Evolutionary conservation across 2,888 invertebrate genomes (phyloP), one percentile per base, ranked within the genome.

Genomic region (Graphium colonna): DNA sequence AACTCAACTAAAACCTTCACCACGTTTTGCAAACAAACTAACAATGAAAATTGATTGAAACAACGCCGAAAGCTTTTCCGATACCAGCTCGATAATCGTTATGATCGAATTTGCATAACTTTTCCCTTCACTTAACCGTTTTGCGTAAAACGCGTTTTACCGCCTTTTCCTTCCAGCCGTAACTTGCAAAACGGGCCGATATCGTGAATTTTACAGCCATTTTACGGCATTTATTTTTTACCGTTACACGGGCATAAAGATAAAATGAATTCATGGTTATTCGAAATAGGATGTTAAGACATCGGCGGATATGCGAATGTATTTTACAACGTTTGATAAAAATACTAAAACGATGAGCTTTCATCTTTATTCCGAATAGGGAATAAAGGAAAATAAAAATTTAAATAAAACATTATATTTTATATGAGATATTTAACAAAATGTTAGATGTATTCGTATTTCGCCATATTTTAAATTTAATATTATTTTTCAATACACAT

Each of bases 241-340:
- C 54, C 33, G 54, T 46, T 54, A 54, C 21, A 26, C 36, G 36
- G 13, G 36, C 50, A 45, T 50, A 50, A 51, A 51, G 12, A 39
- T 45, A 39, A 46, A 54, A 54, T 33, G 50, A 46, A 36, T 28
- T 45, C 50, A 45, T 50, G 41, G 54, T 36, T 50, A 50, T 54
- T 46, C 46, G 13, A 50, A 41, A 54, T 50, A 13, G 33, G 40
- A 54, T 21, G 40, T 18, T 41, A 50, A 50, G 50, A 28, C 38
- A 42, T 49, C 53, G 45, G 40, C 50, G 45, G 50, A 50, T 47
- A 48, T 38, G 33, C 28, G 49, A 48, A 21, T 49, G 44, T 53
- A 28, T 36, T 49, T 48, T 53, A 53, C 39, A 15, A 15, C 53
- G 13, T 31, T 38, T n/a, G 39, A 9, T 51, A 21, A 42, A 13